Evolutionary conservation across 2,797 vertebrate species (phyloP).

Genomic region (Smutsia gigantea): DNA sequence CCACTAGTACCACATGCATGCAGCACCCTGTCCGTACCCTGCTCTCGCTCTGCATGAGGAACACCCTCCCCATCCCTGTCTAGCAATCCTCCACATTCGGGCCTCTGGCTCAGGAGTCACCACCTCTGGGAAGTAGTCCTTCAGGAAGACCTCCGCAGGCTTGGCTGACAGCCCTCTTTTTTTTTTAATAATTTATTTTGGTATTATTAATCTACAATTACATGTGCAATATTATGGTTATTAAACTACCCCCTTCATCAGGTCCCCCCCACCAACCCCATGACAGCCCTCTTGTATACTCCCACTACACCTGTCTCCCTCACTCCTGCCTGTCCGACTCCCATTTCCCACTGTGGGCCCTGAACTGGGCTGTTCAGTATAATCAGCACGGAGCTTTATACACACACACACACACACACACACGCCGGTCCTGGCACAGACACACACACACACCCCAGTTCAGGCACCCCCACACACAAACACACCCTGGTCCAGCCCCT

Average conservation of each 20-base stretch:
- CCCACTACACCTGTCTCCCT: not conserved
- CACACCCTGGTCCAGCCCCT: too few relatives aligned
- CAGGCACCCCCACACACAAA: not conserved
- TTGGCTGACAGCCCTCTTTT: not conserved
- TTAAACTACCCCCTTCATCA: too few relatives aligned
- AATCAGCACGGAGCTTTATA: not conserved
- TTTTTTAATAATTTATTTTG: too few relatives aligned
- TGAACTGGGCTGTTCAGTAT: not conserved
- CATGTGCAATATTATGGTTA: too few relatives aligned
- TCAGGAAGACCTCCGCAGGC: not conserved
- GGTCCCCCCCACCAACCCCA: too few relatives aligned
- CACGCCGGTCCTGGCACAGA: too few relatives aligned
- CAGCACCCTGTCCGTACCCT: too few relatives aligned
- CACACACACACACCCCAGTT: not conserved
- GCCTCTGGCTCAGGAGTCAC: not conserved
- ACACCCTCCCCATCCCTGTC: not conserved
- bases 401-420: too few relatives aligned
- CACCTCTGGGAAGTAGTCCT: not conserved
- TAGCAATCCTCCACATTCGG: not conserved
- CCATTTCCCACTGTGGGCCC: not conserved
- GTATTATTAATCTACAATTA: too few relatives aligned
- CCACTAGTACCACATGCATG: not conserved
- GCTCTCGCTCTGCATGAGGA: not conserved
- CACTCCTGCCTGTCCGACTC: not conserved
- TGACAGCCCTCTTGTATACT: not conserved